Percentiles rank a stretch among this genome's conserved stretches.
phyloP scores from a whole-genome alignment of 2,888 invertebrate genomes.

The Scaptomyza cyrtandrae region DNA sequence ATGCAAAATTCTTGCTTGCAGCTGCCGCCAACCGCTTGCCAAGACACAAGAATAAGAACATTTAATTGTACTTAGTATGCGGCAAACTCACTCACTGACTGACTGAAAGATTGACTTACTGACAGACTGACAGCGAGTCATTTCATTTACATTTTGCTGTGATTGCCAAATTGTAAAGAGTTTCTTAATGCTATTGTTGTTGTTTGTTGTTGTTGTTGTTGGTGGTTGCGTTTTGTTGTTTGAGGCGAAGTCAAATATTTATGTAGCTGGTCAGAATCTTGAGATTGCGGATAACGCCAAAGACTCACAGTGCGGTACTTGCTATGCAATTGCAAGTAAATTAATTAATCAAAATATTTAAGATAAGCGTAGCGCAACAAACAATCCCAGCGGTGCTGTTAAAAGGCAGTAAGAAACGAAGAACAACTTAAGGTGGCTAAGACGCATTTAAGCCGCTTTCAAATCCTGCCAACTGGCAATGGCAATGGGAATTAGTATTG shows the following conservation, averaged over 20 bases:
- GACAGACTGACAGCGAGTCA: conserved; percentile 34
- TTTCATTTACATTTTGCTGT: conserved; percentile 55
- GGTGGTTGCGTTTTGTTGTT: neutral
- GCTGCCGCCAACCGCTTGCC: conserved; percentile 10
- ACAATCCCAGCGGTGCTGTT: neutral
- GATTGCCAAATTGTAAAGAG: conserved; percentile 58
- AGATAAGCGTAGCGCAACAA: conserved; percentile 24
- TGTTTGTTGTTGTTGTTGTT: conserved; percentile 11
- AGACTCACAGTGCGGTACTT: conserved; percentile 11
- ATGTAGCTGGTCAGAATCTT: conserved; percentile 39
- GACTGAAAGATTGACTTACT: conserved; percentile 22
- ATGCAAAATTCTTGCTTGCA: conserved; percentile 51
- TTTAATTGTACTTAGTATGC: conserved; percentile 71
- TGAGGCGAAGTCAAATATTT: conserved; percentile 66
- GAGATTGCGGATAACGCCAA: conserved; percentile 38
- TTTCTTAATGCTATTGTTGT: conserved; percentile 11
- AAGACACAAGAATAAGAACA: conserved; percentile 47
- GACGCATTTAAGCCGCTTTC: conserved; percentile 61
- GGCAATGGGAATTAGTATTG: conserved; percentile 2
- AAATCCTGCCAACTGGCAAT: conserved; percentile 21
- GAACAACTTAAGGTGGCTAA: conserved; percentile 42
- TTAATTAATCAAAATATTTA: conserved; percentile 69
- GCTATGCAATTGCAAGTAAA: conserved; percentile 60
- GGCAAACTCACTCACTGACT: conserved; percentile 39
- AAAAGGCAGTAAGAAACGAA: neutral